These are phyloP conservation scores for Tubulanus polymorphus DNA, from an alignment of 2,888 invertebrate species.

Conservation along the genomic window DNA sequence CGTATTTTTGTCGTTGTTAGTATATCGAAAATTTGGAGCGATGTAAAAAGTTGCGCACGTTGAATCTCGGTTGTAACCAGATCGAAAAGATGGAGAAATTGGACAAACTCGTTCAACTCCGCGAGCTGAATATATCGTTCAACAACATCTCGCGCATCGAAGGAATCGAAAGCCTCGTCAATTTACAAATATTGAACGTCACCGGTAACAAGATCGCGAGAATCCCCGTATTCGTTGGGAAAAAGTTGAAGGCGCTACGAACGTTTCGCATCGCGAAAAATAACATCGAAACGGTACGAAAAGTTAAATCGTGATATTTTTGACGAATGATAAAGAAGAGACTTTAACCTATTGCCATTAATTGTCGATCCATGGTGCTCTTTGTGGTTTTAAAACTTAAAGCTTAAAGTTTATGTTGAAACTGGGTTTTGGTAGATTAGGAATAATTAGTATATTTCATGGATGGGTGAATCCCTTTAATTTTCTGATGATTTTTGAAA, in stretches of 20 bases:
- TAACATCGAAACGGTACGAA: constrained; percentile 43
- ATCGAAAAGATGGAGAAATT: constrained; percentile 50
- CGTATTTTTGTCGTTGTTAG: constrained; percentile 33
- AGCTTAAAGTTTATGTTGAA: too few relatives aligned
- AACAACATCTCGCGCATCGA: constrained; percentile 45
- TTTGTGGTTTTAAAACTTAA: too few relatives aligned
- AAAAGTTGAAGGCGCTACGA: constrained; percentile 40
- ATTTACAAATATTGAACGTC: constrained; percentile 42
- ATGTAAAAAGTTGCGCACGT: constrained; percentile 35
- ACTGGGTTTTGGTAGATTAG: too few relatives aligned
- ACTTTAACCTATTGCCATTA: too few relatives aligned
- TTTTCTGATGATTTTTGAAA: too few relatives aligned
- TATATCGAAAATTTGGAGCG: constrained; percentile 51
- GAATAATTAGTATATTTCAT: too few relatives aligned
- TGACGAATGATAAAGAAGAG: too few relatives aligned
- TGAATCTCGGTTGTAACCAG: constrained; percentile 44
- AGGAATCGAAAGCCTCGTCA: constrained; percentile 38
- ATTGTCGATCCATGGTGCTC: too few relatives aligned
- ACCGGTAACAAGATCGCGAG: constrained; percentile 44
- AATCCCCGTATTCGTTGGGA: constrained; percentile 44
- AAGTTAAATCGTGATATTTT: too few relatives aligned
- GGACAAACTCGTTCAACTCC: constrained; percentile 41
- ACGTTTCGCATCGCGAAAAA: constrained; percentile 42
- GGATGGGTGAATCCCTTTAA: too few relatives aligned
- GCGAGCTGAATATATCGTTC: constrained; percentile 43